Conservation (phyloP, 2,113 vertebrate genomes). For the Phyllostomus discolor region DNA sequence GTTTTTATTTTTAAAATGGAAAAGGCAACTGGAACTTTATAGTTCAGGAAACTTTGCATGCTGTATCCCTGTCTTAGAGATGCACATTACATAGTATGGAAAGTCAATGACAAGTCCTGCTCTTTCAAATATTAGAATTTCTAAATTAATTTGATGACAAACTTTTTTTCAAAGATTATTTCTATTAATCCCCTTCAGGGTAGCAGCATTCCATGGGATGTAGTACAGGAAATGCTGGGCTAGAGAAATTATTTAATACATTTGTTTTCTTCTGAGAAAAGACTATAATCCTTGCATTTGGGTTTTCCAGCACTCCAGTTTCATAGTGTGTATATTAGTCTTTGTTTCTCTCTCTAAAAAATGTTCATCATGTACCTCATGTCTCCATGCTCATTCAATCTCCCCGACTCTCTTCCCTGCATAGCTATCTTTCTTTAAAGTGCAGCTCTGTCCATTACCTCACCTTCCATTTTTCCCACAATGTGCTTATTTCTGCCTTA, state of each 20-base stretch:
- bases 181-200: neutral
- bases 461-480: neutral
- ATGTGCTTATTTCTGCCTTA: neutral
- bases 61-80: neutral
- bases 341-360: neutral
- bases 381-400: neutral
- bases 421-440: neutral
- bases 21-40: neutral
- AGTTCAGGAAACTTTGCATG: neutral
- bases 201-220: neutral
- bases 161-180: neutral
- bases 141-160: neutral
- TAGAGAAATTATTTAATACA: neutral
- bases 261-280: neutral
- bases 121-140: slow-evolving; percentile 27
- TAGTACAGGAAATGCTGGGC: neutral
- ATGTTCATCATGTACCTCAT: neutral
- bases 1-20: neutral
- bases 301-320: neutral
- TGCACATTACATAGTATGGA: neutral
- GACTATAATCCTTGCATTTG: neutral
- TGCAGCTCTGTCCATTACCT: neutral
- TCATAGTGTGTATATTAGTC: neutral
- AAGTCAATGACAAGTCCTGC: neutral
- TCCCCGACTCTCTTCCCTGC: neutral